phyloP scores from a whole-genome alignment of 2,888 invertebrate genomes.

The Polylopha cassiicola region DNA sequence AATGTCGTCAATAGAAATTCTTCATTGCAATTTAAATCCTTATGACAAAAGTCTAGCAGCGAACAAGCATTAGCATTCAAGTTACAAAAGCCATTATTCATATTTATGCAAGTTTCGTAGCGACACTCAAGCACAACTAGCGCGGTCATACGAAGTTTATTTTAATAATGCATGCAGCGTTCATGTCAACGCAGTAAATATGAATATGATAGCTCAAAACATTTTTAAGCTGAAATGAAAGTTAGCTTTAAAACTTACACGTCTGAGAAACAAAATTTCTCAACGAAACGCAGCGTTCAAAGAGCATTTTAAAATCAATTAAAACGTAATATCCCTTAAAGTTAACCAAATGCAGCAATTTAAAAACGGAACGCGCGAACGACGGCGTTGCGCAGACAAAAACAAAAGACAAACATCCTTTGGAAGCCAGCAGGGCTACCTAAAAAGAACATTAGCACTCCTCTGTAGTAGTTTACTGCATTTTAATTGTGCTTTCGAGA shows the following conservation, averaged over 20 bases:
- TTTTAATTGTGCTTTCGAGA: conserved; percentile 49
- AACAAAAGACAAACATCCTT: conserved; percentile 19
- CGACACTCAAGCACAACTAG: conserved; percentile 31
- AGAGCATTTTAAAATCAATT: conserved; percentile 5
- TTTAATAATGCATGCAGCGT: conserved; percentile 34
- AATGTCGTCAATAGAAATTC: too few species aligned
- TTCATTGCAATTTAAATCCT: too few species aligned
- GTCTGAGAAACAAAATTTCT: too few species aligned
- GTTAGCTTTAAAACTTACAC: too few species aligned
- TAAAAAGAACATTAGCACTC: conserved; percentile 44
- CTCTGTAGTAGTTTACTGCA: conserved; percentile 32
- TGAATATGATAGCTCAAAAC: background rate
- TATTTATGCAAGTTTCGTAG: conserved; percentile 48
- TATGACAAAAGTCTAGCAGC: conserved; percentile 28
- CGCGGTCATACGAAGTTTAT: conserved; percentile 24
- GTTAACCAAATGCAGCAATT: conserved; percentile 9
- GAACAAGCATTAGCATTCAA: conserved; percentile 41
- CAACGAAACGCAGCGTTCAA: too few species aligned
- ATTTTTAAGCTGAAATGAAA: conserved; percentile 2
- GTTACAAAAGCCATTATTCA: conserved; percentile 45
- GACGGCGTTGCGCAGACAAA: conserved; percentile 23
- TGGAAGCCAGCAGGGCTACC: conserved; percentile 23
- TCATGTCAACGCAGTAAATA: background rate
- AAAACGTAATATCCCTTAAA: conserved; percentile 1
- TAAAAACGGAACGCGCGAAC: conserved; percentile 11